Percentiles rank a stretch among this genome's conserved stretches.
Conservation (phyloP, 2,888 invertebrate species). For the Spodoptera exigua region DNA sequence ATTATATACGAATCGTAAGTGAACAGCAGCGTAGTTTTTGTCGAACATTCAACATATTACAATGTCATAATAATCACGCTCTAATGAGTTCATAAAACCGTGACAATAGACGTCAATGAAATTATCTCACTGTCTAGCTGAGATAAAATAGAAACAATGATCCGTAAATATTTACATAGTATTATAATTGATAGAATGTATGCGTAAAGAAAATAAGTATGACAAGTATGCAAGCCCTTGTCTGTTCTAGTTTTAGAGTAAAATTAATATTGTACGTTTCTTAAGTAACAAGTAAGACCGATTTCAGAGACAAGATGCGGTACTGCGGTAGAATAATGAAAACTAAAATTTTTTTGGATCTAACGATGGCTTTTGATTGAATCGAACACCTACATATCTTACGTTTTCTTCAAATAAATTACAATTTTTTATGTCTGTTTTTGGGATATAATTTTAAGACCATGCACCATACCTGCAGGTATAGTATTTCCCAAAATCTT, state of each 20-base stretch:
- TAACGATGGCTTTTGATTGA: no score
- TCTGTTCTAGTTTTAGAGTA: no score
- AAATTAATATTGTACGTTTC: no score
- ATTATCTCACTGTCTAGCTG: conserved; percentile 45
- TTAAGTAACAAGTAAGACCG: no score
- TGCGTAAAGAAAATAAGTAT: not conserved
- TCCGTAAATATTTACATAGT: conserved; percentile 12
- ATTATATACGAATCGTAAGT: conserved; percentile 18
- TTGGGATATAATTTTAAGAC: not conserved
- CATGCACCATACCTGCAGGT: conserved; percentile 90
- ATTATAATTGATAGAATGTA: conserved; percentile 8
- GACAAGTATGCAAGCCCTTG: no score
- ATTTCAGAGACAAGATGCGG: no score
- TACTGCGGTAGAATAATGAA: no score
- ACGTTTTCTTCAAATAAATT: no score
- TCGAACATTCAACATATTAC: conserved; percentile 17
- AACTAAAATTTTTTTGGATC: no score
- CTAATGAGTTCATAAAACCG: conserved; percentile 59
- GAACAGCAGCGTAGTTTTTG: conserved; percentile 6
- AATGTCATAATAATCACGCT: conserved; percentile 62
- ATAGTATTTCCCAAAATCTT: conserved; percentile 95
- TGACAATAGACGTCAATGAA: conserved; percentile 59
- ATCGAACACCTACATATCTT: no score
- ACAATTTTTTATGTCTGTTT: not conserved
- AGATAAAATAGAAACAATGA: conserved; percentile 33